phyloP scores from a whole-genome alignment of 1,140 invertebrate genomes.

The Callitettix versicolor region DNA sequence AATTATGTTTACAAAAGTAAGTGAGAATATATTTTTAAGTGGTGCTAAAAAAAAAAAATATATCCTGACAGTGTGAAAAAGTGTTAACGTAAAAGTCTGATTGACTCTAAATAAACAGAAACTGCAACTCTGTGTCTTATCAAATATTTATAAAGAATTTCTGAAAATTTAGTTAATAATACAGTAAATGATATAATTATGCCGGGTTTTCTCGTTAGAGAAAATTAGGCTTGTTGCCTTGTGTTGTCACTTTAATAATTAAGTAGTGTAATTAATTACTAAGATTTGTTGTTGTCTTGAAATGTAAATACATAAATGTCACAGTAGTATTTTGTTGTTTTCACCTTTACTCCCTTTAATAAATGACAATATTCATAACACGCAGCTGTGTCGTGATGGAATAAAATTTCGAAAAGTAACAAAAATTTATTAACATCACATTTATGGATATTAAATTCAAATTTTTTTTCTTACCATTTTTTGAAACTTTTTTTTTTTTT shows the following conservation, averaged over 20 bases:
- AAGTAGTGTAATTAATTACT: slow-evolving; percentile 14
- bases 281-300: slow-evolving; percentile 23
- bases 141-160: slow-evolving; percentile 6
- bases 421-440: no score
- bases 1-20: slow-evolving; percentile 9
- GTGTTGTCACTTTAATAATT: slow-evolving; percentile 18
- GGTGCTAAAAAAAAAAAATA: slow-evolving; percentile 18
- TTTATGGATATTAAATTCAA: no score
- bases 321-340: slow-evolving; percentile 1
- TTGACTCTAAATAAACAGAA: slow-evolving; percentile 24
- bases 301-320: slow-evolving; percentile 23
- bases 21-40: slow-evolving; percentile 12
- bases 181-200: slow-evolving; percentile 9
- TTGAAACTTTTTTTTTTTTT: no score
- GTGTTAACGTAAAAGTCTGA: slow-evolving; percentile 19
- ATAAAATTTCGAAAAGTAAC: no score
- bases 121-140: slow-evolving; percentile 23
- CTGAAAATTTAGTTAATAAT: slow-evolving; percentile 12
- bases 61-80: slow-evolving; percentile 5
- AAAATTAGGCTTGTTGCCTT: slow-evolving; percentile 14
- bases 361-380: no score
- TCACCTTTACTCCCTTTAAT: no score
- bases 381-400: no score
- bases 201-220: background rate
- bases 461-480: no score